These are phyloP conservation scores for Cactoblastis cactorum DNA, from an alignment of 2,888 invertebrate species.

Conservation along the genomic window DNA sequence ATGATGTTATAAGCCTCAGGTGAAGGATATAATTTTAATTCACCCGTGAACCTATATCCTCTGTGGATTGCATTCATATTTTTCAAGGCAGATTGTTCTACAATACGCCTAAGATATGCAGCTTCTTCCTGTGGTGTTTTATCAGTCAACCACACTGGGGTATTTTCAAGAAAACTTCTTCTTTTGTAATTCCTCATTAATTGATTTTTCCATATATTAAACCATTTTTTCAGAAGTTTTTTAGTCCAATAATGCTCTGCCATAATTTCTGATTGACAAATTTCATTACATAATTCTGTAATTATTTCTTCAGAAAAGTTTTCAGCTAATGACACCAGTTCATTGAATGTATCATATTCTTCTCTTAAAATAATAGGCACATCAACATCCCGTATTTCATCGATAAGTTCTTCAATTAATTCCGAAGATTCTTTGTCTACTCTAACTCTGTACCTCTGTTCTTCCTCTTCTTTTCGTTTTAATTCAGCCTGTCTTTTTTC, in stretches of 20 bases:
- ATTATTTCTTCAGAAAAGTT: conserved; percentile 47
- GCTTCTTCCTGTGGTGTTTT: conserved; percentile 61
- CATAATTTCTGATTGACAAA: conserved; percentile 54
- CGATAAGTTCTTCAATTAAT: conserved; percentile 48
- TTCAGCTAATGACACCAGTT: conserved; percentile 44
- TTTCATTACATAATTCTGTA: conserved; percentile 49
- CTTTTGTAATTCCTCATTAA: conserved; percentile 53
- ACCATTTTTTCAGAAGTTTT: conserved; percentile 61
- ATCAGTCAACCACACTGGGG: conserved; percentile 66
- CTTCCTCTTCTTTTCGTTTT: conserved; percentile 12
- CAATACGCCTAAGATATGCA: conserved; percentile 38
- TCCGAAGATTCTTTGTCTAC: conserved; percentile 56
- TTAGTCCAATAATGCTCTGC: conserved; percentile 54
- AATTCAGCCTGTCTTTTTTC: conserved; percentile 47
- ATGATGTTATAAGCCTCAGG: conserved; percentile 60
- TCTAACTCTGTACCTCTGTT: conserved; percentile 43
- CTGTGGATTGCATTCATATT: conserved; percentile 64
- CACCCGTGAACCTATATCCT: conserved; percentile 61
- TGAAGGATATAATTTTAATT: conserved; percentile 45
- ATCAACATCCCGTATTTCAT: conserved; percentile 49
- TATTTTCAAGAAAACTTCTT: conserved; percentile 56
- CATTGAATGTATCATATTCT: conserved; percentile 48
- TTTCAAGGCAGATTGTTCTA: conserved; percentile 50
- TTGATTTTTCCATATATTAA: conserved; percentile 55
- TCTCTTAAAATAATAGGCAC: conserved; percentile 42